phyloP scores from a whole-genome alignment of 2,113 vertebrate genomes.

The Zosterops borbonicus region DNA sequence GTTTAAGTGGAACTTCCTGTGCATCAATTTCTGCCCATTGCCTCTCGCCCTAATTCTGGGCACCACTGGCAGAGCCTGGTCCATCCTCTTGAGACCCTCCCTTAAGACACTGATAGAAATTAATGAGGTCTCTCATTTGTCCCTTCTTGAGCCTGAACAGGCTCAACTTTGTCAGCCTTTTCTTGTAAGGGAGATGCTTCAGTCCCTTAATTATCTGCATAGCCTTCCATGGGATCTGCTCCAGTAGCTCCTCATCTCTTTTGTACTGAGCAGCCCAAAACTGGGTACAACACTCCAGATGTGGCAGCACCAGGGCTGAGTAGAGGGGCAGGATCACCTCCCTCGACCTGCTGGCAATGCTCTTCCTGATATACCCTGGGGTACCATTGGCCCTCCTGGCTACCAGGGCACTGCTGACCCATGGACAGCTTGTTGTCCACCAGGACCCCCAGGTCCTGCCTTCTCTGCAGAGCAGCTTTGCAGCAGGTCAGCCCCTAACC shows the following conservation, averaged over 20 bases:
- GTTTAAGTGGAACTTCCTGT: neutral
- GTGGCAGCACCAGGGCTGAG: neutral
- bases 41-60: accelerated
- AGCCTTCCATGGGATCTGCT: neutral
- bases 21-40: accelerated
- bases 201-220: neutral
- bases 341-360: neutral
- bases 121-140: accelerated
- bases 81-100: too few relatives aligned
- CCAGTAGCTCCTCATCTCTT: neutral
- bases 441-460: neutral
- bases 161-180: neutral
- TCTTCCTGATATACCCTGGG: neutral
- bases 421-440: neutral
- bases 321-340: neutral
- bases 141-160: neutral
- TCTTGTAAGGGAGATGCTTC: neutral
- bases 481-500: neutral
- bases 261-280: neutral
- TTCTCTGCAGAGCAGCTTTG: neutral
- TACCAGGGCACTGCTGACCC: too few relatives aligned
- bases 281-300: neutral
- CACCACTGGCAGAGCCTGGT: neutral
- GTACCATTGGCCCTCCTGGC: neutral
- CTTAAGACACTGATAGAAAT: too few relatives aligned